Conservation (phyloP, 1,140 invertebrate species). For the Cyclargus thomasi region DNA sequence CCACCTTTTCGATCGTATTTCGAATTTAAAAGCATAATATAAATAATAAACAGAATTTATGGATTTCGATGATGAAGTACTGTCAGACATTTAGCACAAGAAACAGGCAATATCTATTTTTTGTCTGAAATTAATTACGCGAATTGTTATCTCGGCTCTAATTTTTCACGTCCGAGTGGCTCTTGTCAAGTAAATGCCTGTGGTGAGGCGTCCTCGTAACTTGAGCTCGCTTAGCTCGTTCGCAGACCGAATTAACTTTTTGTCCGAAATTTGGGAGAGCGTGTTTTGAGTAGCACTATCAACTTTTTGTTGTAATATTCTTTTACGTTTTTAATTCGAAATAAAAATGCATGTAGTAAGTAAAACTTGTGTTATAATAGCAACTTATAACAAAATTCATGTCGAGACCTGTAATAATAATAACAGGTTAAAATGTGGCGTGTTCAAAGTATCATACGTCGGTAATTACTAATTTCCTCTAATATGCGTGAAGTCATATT, state of each 20-base stretch:
- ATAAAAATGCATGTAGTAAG: too few species aligned
- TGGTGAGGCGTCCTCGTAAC: conserved; percentile 13
- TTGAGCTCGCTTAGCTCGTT: conserved; percentile 5
- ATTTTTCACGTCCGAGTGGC: conserved; percentile 12
- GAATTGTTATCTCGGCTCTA: conserved; percentile 8
- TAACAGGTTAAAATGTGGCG: neutral
- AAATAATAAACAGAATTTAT: neutral
- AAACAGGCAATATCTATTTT: neutral
- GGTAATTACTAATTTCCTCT: neutral
- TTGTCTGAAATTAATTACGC: conserved; percentile 8
- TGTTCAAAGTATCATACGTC: neutral
- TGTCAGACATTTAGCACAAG: neutral
- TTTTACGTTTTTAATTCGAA: neutral
- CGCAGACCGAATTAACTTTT: conserved; percentile 2
- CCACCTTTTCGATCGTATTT: too few species aligned
- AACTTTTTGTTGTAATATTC: neutral
- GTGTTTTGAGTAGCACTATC: conserved; percentile 1
- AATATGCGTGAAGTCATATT: neutral
- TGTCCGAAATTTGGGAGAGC: conserved; percentile 6
- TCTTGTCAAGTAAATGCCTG: conserved; percentile 5
- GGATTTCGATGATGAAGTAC: neutral
- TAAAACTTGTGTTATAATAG: too few species aligned
- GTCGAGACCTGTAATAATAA: too few species aligned
- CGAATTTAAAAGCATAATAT: too few species aligned
- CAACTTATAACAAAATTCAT: too few species aligned